Conservation (phyloP, 2,113 vertebrate genomes). For the Xenotilapia flavipinnis region DNA sequence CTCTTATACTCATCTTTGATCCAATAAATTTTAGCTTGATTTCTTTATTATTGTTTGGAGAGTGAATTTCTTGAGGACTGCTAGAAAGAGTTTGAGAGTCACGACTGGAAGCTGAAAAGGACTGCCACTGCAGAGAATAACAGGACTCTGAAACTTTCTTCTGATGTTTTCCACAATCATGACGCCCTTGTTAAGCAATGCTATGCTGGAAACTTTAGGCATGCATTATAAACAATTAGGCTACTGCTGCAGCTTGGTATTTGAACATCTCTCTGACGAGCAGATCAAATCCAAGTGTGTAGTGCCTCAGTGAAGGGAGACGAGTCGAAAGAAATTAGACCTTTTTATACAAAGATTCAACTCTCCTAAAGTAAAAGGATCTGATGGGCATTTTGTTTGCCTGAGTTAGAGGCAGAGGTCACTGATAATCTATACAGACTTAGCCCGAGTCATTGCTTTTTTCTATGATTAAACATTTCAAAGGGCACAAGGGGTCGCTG, state of each 20-base stretch:
- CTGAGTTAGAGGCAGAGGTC: neutral
- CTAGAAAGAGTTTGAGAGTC: neutral
- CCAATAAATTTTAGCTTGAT: neutral
- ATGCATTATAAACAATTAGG: neutral
- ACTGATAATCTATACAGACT: neutral
- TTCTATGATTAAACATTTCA: neutral
- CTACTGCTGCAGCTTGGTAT: neutral
- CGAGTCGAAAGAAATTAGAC: neutral
- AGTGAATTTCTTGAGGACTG: neutral
- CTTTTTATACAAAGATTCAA: neutral
- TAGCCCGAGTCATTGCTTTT: neutral
- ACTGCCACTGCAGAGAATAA: neutral
- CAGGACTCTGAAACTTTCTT: neutral
- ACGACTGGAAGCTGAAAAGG: neutral
- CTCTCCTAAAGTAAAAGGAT: neutral
- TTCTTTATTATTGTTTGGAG: neutral
- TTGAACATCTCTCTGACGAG: neutral
- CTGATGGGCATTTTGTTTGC: neutral
- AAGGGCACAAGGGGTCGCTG: neutral
- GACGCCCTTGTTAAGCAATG: neutral
- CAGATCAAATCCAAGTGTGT: neutral
- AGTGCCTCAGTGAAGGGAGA: neutral
- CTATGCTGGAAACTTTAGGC: neutral
- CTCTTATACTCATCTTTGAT: neutral
- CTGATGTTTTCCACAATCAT: neutral